Evolutionary conservation across 2,797 vertebrate species (phyloP).

Genomic region (Alcedo atthis): DNA sequence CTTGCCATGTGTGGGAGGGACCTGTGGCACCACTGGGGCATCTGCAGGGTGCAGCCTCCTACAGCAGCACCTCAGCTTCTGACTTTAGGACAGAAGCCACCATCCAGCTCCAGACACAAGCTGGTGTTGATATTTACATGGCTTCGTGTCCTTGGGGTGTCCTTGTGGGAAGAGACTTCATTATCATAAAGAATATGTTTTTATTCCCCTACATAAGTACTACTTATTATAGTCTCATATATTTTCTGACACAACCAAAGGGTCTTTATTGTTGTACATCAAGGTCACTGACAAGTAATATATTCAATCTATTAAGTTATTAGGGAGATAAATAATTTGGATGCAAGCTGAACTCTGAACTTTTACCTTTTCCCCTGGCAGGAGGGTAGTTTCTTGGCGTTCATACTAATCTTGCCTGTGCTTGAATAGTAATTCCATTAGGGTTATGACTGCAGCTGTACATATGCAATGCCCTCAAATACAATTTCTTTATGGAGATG

Average conservation of each 20-base stretch:
- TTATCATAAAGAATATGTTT: constrained; percentile 83
- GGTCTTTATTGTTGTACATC: constrained; percentile 83
- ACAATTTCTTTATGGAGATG: constrained; percentile 80
- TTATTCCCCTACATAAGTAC: constrained; percentile 56
- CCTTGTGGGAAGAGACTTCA: constrained; percentile 81
- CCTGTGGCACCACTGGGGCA: accelerated
- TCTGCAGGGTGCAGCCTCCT: neutral
- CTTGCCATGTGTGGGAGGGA: accelerated
- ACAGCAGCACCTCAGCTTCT: neutral
- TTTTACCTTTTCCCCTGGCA: constrained; percentile 87
- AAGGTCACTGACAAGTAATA: constrained; percentile 89
- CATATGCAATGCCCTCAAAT: constrained; percentile 79
- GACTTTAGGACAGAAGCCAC: neutral
- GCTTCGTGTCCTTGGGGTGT: constrained; percentile 77
- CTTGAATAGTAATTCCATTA: constrained; percentile 85
- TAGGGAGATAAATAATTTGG: constrained; percentile 96
- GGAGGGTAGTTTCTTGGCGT: constrained; percentile 79
- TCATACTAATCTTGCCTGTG: constrained; percentile 64
- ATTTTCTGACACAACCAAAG: constrained; percentile 66
- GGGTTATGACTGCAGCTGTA: constrained; percentile 81
- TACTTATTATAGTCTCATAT: constrained; percentile 72
- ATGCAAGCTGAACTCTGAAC: constrained; percentile 90
- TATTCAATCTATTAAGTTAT: constrained; percentile 91
- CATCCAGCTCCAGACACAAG: accelerated
- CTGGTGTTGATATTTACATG: constrained; percentile 21